Percentiles rank a stretch among this genome's conserved stretches.
Conservation (phyloP, 2,888 invertebrate species). For the Erannis defoliaria region DNA sequence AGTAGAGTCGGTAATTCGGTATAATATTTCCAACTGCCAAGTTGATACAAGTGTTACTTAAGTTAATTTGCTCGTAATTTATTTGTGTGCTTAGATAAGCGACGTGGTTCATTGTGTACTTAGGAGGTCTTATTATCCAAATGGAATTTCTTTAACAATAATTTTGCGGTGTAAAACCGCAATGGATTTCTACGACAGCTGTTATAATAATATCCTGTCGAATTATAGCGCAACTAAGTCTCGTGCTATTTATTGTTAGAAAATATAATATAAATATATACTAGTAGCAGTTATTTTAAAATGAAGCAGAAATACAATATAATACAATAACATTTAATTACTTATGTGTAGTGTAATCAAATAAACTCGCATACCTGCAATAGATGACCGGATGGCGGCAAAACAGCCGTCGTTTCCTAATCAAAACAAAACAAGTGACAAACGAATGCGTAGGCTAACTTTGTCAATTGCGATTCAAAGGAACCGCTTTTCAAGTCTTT, state of each 20-base stretch:
- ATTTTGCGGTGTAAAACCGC: constrained; percentile 63
- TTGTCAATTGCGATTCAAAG: constrained; percentile 52
- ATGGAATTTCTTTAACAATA: constrained; percentile 56
- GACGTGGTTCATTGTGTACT: constrained; percentile 3
- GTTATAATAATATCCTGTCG: too few species aligned
- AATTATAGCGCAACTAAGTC: constrained; percentile 39
- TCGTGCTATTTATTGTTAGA: neutral
- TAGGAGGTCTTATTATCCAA: constrained; percentile 44
- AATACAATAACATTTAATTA: neutral
- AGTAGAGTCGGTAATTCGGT: neutral
- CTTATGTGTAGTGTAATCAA: constrained; percentile 21
- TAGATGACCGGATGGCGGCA: constrained; percentile 65
- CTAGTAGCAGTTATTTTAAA: constrained; percentile 9
- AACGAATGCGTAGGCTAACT: constrained; percentile 59
- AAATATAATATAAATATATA: neutral
- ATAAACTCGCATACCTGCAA: constrained; percentile 72
- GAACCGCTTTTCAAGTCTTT: constrained; percentile 42
- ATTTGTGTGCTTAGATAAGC: constrained; percentile 10
- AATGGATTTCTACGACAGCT: constrained; percentile 56
- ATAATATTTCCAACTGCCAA: too few species aligned
- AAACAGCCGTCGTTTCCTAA: constrained; percentile 65
- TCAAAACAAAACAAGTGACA: constrained; percentile 72
- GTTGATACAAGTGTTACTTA: constrained; percentile 19
- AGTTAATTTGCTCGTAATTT: constrained; percentile 10
- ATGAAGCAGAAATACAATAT: constrained; percentile 23